phyloP scores from a whole-genome alignment of 2,888 invertebrate species.

The Mongoloraphidia duomilia region DNA sequence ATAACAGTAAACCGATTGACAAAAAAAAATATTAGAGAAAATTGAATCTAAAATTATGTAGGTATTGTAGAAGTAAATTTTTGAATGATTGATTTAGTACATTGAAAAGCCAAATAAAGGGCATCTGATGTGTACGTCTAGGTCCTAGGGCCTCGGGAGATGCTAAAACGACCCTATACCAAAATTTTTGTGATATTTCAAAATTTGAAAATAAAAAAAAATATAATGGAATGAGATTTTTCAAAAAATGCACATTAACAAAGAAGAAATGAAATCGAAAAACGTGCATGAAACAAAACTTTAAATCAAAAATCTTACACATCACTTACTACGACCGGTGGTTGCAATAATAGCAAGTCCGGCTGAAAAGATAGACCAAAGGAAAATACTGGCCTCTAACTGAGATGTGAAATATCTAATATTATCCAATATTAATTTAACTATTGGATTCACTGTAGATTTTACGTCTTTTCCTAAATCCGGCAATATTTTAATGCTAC shows the following conservation, averaged over 20 bases:
- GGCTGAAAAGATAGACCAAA: conserved; percentile 40
- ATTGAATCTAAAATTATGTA: no score
- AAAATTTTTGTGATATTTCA: no score
- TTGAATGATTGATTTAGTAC: no score
- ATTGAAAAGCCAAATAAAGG: no score
- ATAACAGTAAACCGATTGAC: no score
- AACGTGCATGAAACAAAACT: not conserved
- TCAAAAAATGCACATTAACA: not conserved
- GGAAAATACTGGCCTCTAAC: conserved; percentile 36
- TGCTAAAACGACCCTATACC: no score
- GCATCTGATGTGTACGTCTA: no score
- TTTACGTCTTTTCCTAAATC: conserved; percentile 23
- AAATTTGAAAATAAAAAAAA: no score
- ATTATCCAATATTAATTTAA: conserved; percentile 33
- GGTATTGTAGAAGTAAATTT: no score
- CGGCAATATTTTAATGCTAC: conserved; percentile 38
- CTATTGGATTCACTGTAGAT: conserved; percentile 24
- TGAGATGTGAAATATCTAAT: conserved; percentile 31
- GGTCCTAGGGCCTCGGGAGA: no score
- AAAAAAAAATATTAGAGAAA: no score
- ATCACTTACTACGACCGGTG: conserved; percentile 12
- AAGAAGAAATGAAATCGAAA: not conserved
- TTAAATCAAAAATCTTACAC: not conserved
- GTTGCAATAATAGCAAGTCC: conserved; percentile 39
- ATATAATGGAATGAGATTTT: no score